These are phyloP conservation scores for Meteorus colon DNA, from an alignment of 2,888 invertebrate genomes.

Conservation along the genomic window DNA sequence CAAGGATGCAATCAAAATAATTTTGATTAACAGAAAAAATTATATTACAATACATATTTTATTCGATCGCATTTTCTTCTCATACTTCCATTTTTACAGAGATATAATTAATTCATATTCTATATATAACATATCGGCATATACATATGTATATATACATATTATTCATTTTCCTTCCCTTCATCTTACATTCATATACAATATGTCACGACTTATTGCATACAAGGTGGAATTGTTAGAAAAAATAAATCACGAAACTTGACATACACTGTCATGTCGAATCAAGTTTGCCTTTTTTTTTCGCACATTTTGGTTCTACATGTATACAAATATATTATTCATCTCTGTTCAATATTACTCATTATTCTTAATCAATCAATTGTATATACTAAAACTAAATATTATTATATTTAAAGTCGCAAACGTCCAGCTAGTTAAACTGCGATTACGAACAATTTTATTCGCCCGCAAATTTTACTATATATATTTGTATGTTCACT, in stretches of 20 bases:
- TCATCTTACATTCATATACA: slow-evolving; percentile 45
- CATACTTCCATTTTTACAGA: slow-evolving; percentile 62
- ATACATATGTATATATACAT: slow-evolving; percentile 33
- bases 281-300: slow-evolving; percentile 41
- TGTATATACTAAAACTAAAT: neutral
- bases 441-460: slow-evolving; percentile 15
- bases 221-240: slow-evolving; percentile 52
- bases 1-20: neutral
- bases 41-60: slow-evolving; percentile 56
- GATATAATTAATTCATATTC: slow-evolving; percentile 58
- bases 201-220: slow-evolving; percentile 50
- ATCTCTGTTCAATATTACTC: slow-evolving; percentile 45
- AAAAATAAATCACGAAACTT: slow-evolving; percentile 60
- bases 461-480: slow-evolving; percentile 3
- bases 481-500: neutral
- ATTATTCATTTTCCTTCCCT: slow-evolving; percentile 28
- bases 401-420: neutral
- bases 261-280: slow-evolving; percentile 47
- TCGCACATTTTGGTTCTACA: slow-evolving; percentile 43
- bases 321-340: slow-evolving; percentile 54
- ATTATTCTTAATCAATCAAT: slow-evolving; percentile 24
- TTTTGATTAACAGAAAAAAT: neutral
- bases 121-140: slow-evolving; percentile 54
- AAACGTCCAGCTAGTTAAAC: slow-evolving; percentile 13
- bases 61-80: slow-evolving; percentile 56